A percentile compares a stretch with the other conserved stretches of the same genome.
Conservation (phyloP, 2,888 invertebrate species). For the Anaspis maculata region DNA sequence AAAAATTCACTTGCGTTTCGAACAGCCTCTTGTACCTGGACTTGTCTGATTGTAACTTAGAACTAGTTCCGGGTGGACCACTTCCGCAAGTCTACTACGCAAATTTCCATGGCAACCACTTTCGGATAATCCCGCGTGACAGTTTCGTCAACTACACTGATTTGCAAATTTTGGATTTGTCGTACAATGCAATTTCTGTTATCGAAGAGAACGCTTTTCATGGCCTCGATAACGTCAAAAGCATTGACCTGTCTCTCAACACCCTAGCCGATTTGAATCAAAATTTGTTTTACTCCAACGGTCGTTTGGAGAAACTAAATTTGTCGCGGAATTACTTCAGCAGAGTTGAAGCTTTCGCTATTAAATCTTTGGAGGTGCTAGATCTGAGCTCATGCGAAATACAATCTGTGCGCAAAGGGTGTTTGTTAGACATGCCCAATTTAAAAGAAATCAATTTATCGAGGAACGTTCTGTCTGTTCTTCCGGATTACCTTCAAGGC, state of each 20-base stretch:
- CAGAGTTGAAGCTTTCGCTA: conserved; percentile 49
- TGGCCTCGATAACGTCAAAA: conserved; percentile 48
- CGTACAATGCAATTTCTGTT: conserved; percentile 55
- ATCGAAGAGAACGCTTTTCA: conserved; percentile 55
- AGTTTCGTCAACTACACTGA: conserved; percentile 55
- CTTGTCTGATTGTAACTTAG: conserved; percentile 54
- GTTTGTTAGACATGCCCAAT: conserved; percentile 51
- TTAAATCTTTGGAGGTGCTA: conserved; percentile 49
- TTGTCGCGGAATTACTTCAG: conserved; percentile 59
- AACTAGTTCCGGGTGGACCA: conserved; percentile 51
- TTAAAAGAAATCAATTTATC: conserved; percentile 56
- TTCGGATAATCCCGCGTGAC: conserved; percentile 49
- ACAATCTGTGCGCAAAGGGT: conserved; percentile 47
- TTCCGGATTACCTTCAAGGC: conserved; percentile 56
- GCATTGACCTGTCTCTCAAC: conserved; percentile 63
- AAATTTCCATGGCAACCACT: conserved; percentile 55
- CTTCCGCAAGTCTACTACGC: conserved; percentile 53
- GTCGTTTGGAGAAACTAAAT: conserved; percentile 51
- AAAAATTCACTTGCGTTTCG: conserved; percentile 42
- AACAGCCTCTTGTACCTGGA: conserved; percentile 50
- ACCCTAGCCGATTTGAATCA: conserved; percentile 53
- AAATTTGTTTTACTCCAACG: conserved; percentile 52
- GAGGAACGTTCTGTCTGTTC: conserved; percentile 53
- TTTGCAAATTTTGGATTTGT: conserved; percentile 55
- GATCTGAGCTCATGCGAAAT: conserved; percentile 64